Conservation (phyloP, 2,797 vertebrate species). For the Oreochromis grahami region DNA sequence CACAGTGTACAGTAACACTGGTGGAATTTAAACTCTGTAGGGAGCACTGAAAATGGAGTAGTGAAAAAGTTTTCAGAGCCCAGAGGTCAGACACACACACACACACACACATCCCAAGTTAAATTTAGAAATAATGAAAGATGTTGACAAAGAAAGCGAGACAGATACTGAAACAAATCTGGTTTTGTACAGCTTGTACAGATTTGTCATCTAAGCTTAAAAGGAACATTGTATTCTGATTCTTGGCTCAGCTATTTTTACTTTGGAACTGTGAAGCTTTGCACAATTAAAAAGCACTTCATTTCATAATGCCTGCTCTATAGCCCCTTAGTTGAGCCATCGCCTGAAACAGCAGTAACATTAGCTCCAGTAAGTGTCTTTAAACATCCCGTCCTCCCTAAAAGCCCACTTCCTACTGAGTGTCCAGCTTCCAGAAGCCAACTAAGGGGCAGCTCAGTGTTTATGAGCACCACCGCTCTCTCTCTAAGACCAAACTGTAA, state of each 20-base stretch:
- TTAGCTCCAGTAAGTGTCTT: neutral
- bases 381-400: neutral
- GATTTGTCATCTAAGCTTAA: neutral
- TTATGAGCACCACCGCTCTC: neutral
- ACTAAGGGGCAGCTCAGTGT: neutral
- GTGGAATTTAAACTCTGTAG: conserved; percentile 4
- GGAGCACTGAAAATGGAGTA: neutral
- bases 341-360: neutral
- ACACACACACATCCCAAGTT: neutral
- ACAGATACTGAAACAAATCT: neutral
- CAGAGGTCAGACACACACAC: conserved; percentile 32
- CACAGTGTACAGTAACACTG: neutral
- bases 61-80: conserved; percentile 16
- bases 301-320: neutral
- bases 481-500: neutral
- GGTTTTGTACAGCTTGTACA: neutral
- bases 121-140: conserved; percentile 43
- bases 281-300: neutral
- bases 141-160: conserved; percentile 10
- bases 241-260: neutral
- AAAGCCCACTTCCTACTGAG: neutral
- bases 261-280: neutral
- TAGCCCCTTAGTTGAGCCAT: neutral
- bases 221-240: neutral
- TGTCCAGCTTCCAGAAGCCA: neutral